These are phyloP conservation scores for Coleophora flavipennella DNA, from an alignment of 2,888 invertebrate species.

Conservation along the genomic window DNA sequence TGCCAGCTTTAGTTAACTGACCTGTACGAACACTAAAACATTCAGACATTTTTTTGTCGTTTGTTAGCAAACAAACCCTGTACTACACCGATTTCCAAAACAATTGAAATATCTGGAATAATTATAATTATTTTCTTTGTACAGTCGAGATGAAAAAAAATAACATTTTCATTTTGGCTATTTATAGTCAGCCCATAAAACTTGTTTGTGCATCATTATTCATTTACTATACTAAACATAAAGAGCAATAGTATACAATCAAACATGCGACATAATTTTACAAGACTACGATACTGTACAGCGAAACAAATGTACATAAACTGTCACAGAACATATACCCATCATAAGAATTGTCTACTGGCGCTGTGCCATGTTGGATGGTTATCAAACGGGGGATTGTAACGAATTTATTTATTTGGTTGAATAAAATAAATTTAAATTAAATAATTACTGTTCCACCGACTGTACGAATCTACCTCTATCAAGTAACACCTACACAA, in stretches of 20 bases:
- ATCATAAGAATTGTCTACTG: conserved; percentile 19
- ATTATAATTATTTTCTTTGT: too few species aligned
- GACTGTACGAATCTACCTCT: too few species aligned
- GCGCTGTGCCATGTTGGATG: not conserved
- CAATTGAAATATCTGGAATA: too few species aligned
- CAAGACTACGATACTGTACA: conserved; percentile 43
- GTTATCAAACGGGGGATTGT: not conserved
- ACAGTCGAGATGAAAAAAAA: too few species aligned
- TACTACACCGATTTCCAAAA: too few species aligned
- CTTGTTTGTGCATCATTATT: conserved; percentile 42
- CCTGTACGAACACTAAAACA: too few species aligned
- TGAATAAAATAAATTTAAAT: too few species aligned
- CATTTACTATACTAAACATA: not conserved
- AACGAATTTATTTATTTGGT: not conserved
- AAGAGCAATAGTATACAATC: conserved; percentile 37
- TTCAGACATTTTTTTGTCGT: too few species aligned
- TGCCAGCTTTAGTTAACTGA: too few species aligned
- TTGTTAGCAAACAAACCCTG: too few species aligned
- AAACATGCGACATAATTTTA: conserved; percentile 50
- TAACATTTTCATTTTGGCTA: not conserved
- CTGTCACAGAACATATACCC: conserved; percentile 18
- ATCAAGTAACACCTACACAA: too few species aligned
- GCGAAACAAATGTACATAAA: conserved; percentile 38
- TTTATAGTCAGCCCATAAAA: conserved; percentile 19
- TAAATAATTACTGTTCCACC: too few species aligned